Evolutionary conservation across 1,140 invertebrate species (phyloP).

Genomic region (Rhynchophorus ferrugineus): DNA sequence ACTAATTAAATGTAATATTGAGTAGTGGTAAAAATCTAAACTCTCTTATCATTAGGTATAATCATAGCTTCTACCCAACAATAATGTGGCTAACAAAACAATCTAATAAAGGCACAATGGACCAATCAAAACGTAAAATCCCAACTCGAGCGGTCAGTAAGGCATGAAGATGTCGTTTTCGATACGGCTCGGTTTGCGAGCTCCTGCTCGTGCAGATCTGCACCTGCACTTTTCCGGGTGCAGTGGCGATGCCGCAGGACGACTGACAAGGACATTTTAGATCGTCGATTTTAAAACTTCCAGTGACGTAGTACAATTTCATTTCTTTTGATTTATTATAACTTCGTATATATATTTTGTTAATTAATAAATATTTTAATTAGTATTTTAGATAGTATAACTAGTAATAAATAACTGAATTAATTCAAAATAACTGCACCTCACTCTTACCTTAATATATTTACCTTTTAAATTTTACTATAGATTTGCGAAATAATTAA

Average conservation of each 20-base stretch:
- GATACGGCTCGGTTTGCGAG: slow-evolving; percentile 6
- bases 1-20: no score
- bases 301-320: background rate
- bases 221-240: slow-evolving; percentile 29
- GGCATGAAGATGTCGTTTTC: slow-evolving; percentile 30
- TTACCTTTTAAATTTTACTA: no score
- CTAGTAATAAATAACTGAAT: no score
- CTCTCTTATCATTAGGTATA: slow-evolving; percentile 5
- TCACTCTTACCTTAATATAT: no score
- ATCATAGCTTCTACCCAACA: slow-evolving; percentile 15
- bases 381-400: no score
- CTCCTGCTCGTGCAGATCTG: slow-evolving; percentile 8
- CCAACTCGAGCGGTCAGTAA: slow-evolving; percentile 25
- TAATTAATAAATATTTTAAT: no score
- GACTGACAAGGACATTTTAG: background rate
- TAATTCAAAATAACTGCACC: no score
- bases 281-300: background rate
- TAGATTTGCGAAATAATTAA: no score
- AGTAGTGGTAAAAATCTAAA: no score
- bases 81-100: slow-evolving; percentile 20
- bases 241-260: background rate
- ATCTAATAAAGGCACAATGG: slow-evolving; percentile 20
- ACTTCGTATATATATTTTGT: no score
- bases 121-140: slow-evolving; percentile 23
- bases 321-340: no score